phyloP scores from a whole-genome alignment of 2,888 invertebrate species.

The Rotaria macrura region DNA sequence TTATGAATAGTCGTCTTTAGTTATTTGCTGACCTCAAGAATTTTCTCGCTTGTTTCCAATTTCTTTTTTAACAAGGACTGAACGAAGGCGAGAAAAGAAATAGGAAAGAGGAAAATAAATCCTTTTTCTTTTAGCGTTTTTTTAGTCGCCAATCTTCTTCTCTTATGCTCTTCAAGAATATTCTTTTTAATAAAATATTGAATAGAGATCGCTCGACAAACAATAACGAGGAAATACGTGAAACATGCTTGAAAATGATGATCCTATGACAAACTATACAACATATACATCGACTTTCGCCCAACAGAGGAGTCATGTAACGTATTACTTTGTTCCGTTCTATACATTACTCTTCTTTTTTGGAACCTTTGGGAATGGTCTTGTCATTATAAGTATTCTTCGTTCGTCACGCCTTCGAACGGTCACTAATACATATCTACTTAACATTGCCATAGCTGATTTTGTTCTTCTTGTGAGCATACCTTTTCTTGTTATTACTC shows the following conservation, averaged over 20 bases:
- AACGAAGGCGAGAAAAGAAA: neutral
- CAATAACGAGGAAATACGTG: neutral
- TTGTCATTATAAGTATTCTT: neutral
- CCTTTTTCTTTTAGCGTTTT: neutral
- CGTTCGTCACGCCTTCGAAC: slow-evolving; percentile 10
- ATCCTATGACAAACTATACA: neutral
- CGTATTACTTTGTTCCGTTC: neutral
- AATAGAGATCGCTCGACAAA: neutral
- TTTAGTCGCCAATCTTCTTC: neutral
- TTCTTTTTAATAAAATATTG: neutral
- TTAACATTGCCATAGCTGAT: neutral
- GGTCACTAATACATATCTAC: neutral
- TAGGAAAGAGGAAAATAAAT: neutral
- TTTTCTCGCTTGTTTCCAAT: neutral
- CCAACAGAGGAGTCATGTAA: neutral
- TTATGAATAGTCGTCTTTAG: neutral
- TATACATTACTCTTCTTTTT: neutral
- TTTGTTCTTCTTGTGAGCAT: neutral
- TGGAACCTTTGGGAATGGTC: neutral
- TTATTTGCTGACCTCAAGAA: neutral
- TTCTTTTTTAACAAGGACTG: neutral
- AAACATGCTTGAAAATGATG: neutral
- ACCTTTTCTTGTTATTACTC: neutral
- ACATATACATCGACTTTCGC: neutral
- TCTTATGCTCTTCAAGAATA: neutral